phyloP scores from a whole-genome alignment of 2,888 invertebrate species.

The Himalopsyche kuldschensis region DNA sequence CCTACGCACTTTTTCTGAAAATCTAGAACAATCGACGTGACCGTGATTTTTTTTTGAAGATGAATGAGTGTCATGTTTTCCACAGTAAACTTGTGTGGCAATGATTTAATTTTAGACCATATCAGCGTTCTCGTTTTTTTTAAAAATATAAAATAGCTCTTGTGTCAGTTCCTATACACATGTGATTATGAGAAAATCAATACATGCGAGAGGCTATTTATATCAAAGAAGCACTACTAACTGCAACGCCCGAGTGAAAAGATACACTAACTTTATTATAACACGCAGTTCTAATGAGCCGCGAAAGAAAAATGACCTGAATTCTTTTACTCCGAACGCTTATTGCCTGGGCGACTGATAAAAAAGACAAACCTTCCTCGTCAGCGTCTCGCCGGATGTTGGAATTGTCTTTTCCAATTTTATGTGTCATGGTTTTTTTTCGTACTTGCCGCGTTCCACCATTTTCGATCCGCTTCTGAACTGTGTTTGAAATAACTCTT shows the following conservation, averaged over 20 bases:
- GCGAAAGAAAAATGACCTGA: slow-evolving; percentile 17
- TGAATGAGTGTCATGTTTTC: not conserved
- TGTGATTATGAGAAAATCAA: not conserved
- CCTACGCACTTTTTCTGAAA: not conserved
- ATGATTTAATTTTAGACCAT: not conserved
- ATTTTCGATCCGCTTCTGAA: not conserved
- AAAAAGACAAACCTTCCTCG: not conserved
- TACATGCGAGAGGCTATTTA: slow-evolving; percentile 10
- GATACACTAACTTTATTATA: not conserved
- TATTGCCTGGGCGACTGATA: not conserved
- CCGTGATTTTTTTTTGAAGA: not conserved
- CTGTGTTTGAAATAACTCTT: not conserved
- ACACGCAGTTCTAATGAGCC: slow-evolving; percentile 8
- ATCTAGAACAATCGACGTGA: not conserved
- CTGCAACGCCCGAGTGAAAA: slow-evolving; percentile 9
- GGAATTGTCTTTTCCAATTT: not conserved
- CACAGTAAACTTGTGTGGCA: not conserved
- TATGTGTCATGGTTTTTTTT: slow-evolving; percentile 14
- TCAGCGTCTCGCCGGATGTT: not conserved
- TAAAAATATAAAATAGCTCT: not conserved
- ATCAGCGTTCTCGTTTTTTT: not conserved
- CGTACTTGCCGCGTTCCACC: not conserved
- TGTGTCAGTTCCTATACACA: not conserved
- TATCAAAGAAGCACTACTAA: slow-evolving; percentile 2
- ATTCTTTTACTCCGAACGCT: not conserved